Evolutionary conservation across 92 coral and sea anemone species (phyloP).

Genomic region (Palythoa grandis): DNA sequence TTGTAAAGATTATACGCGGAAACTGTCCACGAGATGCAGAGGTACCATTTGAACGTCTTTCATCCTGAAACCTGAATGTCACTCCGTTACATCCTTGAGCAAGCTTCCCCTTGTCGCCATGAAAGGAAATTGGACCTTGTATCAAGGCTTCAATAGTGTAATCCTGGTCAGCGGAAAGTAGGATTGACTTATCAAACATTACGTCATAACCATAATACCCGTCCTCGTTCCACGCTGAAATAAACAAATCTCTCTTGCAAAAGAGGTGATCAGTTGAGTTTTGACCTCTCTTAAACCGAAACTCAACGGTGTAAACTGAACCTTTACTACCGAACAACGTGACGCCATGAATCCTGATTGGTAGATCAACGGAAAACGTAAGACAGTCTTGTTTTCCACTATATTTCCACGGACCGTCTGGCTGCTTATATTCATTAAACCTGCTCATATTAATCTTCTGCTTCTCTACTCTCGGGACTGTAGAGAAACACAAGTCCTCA

Average conservation of each 20-base stretch:
- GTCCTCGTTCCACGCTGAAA: not conserved
- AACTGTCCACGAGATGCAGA: slow-evolving; percentile 18
- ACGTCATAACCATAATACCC: slow-evolving; percentile 52
- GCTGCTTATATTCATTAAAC: not conserved
- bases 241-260: not conserved
- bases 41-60: slow-evolving; percentile 12
- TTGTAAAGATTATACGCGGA: slow-evolving; percentile 35
- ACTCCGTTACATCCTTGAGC: slow-evolving; percentile 41
- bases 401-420: not conserved
- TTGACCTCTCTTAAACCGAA: not conserved
- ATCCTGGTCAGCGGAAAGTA: no score
- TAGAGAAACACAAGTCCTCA: not conserved
- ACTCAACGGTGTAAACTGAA: no score
- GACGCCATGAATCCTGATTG: no score
- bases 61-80: slow-evolving; percentile 34
- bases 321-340: no score
- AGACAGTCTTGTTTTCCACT: not conserved
- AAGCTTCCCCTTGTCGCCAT: slow-evolving; percentile 33
- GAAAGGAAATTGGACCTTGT: slow-evolving; percentile 35
- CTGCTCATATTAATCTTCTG: no score
- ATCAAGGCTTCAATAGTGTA: no score
- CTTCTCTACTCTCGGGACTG: not conserved
- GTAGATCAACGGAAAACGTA: not conserved
- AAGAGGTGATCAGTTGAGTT: not conserved
- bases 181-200: no score